phyloP scores from a whole-genome alignment of 2,797 vertebrate species.

The Tokudaia tokunoshimensis region DNA sequence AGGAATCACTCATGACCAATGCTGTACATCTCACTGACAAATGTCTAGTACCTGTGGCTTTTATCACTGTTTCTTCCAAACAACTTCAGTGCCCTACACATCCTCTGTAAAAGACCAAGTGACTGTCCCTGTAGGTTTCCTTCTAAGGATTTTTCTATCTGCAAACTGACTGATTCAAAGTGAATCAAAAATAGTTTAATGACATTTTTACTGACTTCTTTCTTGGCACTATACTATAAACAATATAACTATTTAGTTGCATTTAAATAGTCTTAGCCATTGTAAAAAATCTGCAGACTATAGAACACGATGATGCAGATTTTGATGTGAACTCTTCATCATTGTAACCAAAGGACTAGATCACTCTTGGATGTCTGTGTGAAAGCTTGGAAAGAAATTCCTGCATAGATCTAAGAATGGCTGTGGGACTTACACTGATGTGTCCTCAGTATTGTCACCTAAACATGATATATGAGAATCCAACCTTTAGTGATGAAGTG shows the following conservation, averaged over 20 bases:
- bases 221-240: not conserved
- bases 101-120: not conserved
- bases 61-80: not conserved
- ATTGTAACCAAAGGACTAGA: not conserved
- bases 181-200: not conserved
- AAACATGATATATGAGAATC: not conserved
- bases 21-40: not conserved
- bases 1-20: not conserved
- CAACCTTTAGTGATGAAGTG: not conserved
- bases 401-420: not conserved
- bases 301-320: not conserved
- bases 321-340: not conserved
- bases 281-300: not conserved
- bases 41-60: not conserved
- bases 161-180: not conserved
- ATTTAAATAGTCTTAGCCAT: not conserved
- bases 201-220: not conserved
- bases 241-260: not conserved
- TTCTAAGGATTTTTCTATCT: not conserved
- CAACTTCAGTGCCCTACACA: not conserved
- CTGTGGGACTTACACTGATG: not conserved
- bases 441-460: not conserved
- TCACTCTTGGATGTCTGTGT: not conserved
- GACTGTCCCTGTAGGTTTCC: not conserved
- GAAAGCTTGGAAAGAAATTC: not conserved